phyloP scores from a whole-genome alignment of 23 tunicate genomes.

The Phallusia fumigata region DNA sequence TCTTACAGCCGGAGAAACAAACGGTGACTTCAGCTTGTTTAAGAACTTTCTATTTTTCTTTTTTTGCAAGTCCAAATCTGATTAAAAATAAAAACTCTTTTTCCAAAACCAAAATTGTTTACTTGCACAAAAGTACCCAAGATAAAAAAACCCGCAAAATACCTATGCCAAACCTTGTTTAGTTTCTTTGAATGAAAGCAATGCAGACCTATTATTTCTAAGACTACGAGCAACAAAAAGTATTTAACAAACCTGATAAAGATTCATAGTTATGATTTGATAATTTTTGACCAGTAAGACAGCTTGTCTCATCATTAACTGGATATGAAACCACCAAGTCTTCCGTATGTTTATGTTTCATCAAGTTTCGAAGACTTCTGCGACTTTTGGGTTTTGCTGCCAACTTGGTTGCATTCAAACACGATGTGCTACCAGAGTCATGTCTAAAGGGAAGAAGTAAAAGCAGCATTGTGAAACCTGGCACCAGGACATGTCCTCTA shows the following conservation, averaged over 20 bases:
- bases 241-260: neutral
- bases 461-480: too few relatives aligned
- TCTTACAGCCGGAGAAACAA: conserved; percentile 26
- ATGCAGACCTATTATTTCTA: too few relatives aligned
- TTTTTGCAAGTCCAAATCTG: neutral
- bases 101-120: too few relatives aligned
- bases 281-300: neutral
- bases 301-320: neutral
- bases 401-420: neutral
- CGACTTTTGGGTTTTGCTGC: neutral
- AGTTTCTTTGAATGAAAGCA: too few relatives aligned
- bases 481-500: too few relatives aligned
- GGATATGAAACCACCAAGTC: neutral
- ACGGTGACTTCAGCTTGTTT: neutral
- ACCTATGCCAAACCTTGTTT: too few relatives aligned
- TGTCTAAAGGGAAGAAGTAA: conserved; percentile 4
- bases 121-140: too few relatives aligned
- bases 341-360: neutral
- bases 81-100: neutral
- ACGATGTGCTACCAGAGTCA: conserved; percentile 15
- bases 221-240: too few relatives aligned
- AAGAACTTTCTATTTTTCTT: neutral
- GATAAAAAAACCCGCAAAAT: too few relatives aligned
- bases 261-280: conserved; percentile 4
- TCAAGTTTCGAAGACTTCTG: neutral